These are phyloP conservation scores for Lymantria monacha DNA, from an alignment of 2,888 invertebrate genomes.

Conservation along the genomic window DNA sequence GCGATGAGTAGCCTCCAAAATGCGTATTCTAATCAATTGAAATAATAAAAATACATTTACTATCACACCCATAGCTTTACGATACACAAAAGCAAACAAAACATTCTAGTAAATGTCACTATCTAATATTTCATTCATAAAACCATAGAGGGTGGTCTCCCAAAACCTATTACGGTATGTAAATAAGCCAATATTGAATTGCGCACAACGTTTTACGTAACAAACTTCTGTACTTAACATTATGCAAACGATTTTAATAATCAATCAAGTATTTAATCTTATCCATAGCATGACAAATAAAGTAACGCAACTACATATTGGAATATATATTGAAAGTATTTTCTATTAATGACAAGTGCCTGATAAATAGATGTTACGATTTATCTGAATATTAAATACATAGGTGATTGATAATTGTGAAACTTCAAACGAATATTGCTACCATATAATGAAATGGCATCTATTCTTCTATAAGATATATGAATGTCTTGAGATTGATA, in stretches of 20 bases:
- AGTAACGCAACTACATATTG: conserved; percentile 24
- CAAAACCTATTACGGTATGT: conserved; percentile 7
- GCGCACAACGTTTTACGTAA: conserved; percentile 24
- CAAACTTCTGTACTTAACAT: conserved; percentile 8
- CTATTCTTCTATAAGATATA: no score
- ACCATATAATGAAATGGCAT: background rate
- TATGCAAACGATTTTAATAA: conserved; percentile 26
- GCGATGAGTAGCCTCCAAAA: no score
- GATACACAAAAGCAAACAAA: no score
- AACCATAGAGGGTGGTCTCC: conserved; percentile 1
- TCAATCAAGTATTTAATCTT: conserved; percentile 36
- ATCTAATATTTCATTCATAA: conserved; percentile 2
- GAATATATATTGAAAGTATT: conserved; percentile 28
- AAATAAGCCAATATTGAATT: conserved; percentile 11
- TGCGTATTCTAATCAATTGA: no score
- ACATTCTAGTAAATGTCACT: background rate
- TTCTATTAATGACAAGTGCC: conserved; percentile 49
- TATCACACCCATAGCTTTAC: no score
- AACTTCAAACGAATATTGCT: conserved; percentile 21
- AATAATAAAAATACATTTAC: no score
- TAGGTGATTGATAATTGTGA: conserved; percentile 36
- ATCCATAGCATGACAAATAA: conserved; percentile 34
- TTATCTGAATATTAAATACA: conserved; percentile 32
- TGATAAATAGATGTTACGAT: conserved; percentile 49
- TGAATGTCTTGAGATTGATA: no score